Conservation (phyloP, 2,888 invertebrate genomes). For the Mayetiola destructor region DNA sequence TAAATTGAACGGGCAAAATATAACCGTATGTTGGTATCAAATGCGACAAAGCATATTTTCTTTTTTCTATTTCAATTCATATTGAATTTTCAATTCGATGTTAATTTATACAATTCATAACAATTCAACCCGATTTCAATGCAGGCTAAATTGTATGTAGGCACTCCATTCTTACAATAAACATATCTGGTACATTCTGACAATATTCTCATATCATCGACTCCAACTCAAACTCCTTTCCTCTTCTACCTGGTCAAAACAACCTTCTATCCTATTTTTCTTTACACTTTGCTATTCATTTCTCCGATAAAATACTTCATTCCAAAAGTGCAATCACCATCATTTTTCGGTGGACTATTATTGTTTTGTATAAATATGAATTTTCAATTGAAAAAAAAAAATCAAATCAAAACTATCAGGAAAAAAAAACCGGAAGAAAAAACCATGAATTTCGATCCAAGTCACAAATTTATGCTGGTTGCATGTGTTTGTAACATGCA, state of each 20-base stretch:
- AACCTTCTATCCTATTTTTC: too few relatives aligned
- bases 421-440: background rate
- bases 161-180: slow-evolving; percentile 6
- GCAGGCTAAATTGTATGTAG: background rate
- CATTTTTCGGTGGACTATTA: background rate
- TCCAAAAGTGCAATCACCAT: slow-evolving; percentile 7
- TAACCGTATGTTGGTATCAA: too few relatives aligned
- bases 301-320: background rate
- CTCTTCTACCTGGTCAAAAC: too few relatives aligned
- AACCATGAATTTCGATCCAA: too few relatives aligned
- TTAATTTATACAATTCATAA: background rate
- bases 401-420: background rate
- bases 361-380: background rate
- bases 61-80: background rate
- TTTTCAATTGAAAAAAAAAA: too few relatives aligned
- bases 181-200: slow-evolving; percentile 2
- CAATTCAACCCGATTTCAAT: background rate
- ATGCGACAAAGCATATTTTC: too few relatives aligned
- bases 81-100: slow-evolving; percentile 9
- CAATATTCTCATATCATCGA: background rate
- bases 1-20: too few relatives aligned
- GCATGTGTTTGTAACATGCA: too few relatives aligned
- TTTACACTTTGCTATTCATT: background rate
- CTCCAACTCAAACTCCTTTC: background rate
- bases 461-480: too few relatives aligned